phyloP scores from a whole-genome alignment of 2,888 invertebrate genomes.

The Torymus texanus region DNA sequence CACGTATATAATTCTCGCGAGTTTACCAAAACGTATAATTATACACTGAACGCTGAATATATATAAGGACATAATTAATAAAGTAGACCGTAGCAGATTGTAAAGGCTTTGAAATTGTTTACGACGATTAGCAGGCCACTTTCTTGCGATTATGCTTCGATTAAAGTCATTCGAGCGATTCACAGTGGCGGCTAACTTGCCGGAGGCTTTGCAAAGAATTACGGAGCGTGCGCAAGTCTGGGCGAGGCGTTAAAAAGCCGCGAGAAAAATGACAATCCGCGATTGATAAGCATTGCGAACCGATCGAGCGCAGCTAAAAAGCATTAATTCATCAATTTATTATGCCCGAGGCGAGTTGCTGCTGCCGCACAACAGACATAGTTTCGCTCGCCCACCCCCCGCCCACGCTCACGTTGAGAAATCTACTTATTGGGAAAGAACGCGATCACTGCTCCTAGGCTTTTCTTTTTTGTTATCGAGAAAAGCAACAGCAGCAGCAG shows the following conservation, averaged over 20 bases:
- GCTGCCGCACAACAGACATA: no score
- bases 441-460: background rate
- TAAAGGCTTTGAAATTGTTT: no score
- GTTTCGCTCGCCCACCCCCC: background rate
- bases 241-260: slow-evolving; percentile 11
- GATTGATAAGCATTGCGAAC: slow-evolving; percentile 47
- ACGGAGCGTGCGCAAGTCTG: background rate
- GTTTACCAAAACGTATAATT: no score
- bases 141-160: background rate
- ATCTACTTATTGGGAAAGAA: slow-evolving; percentile 50
- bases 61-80: no score
- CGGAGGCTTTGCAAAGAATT: slow-evolving; percentile 9
- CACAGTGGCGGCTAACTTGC: background rate
- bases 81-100: no score
- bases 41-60: no score
- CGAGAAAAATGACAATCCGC: slow-evolving; percentile 30
- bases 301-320: slow-evolving; percentile 35
- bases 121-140: no score
- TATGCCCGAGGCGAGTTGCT: slow-evolving; percentile 29
- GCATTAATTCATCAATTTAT: slow-evolving; percentile 47
- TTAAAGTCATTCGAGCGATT: background rate
- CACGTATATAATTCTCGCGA: no score
- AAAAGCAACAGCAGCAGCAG: slow-evolving; percentile 16
- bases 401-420: slow-evolving; percentile 17
- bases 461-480: slow-evolving; percentile 19